Base-by-base conservation (phyloP, 64 coral and sea anemone species). In the Actinia equina region DNA sequence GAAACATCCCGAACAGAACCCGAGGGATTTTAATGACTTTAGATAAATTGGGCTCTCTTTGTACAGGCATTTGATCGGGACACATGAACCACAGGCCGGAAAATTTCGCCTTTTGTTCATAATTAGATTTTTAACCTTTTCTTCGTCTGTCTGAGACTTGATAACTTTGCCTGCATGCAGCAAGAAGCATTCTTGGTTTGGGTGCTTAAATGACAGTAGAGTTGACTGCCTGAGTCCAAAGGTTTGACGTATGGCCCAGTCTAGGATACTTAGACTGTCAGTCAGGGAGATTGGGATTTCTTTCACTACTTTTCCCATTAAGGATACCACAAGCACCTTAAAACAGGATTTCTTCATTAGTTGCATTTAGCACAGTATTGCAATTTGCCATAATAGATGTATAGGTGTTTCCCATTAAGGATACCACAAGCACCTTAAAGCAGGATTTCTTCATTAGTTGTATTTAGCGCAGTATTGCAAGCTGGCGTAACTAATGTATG, bases 81-180 rank as follows among this genome's bases (percentile, higher is more conserved):
- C 45, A 14, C 60, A 76, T 22, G 70, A 65, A 37, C 30, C 30
- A 37, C 30, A 1, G 23, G 37, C 81, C 2, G 88, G 88, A 19
- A 89, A 89, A 89, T 89, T 89, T 58, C 88, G 65, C 25, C 74
- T 89, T 59, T 83, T 83, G 27, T 89, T 89, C 43, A 81, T 69
- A 76, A 89, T 51, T 6, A 89, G 88, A 84, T 74, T 82, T 58
- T 84, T 89, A 12, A 70, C 80, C 17, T 57, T 76, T 71, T 74
- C 88, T 43, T 89, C 88, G 17, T 89, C 88, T 19, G 69, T 76
- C 7, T 63, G 74, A 30, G 88, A 74, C 63, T 89, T 76, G 52
- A 89, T 89, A 17, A 83, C 41, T 76, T 53, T 89, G 22, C 81
- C 81, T 13, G 81, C 54, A 52, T 74, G 45, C 43, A 89, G 84